Base-by-base conservation (phyloP, 1,140 invertebrate genomes). In the Drosophila eugracilis region DNA sequence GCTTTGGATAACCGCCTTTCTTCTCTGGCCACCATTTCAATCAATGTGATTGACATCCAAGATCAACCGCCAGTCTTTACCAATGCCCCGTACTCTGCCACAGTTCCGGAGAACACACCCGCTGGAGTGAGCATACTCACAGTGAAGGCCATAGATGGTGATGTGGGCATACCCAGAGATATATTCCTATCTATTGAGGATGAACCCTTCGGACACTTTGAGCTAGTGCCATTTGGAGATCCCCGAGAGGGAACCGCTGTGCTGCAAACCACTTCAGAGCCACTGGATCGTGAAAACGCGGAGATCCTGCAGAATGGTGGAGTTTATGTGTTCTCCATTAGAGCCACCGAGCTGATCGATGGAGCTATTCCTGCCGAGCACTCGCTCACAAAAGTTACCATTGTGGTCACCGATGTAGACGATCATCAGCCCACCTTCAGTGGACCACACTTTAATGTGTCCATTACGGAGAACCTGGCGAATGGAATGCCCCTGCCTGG, bases 321-420 rank as follows among this genome's bases (percentile, higher is more conserved):
- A 0, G 94, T 96, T 39, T 97, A 97, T 80, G 94, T 93, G 5
- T 96, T 97, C 75, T 93, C 93, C 58, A 92, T 97, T 15, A 74
- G 94, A 92, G 95, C 95, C 0, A 96, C 95, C 3, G 96, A 96
- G 91, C 73, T 96, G 5, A 95, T 96, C 34, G 94, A 96, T 74
- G 94, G 95, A 17, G 94, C 95, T 78, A 93, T 94, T 22, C 94
- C 94, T 4, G 94, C 94, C 0, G 95, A 96, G 69, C 93, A 93
- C 2, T 93, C 94, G 0, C 92, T 93, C 0, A 95, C 95, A 0
- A 93, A 94, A 9, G 92, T 97, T 0, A 96, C 95, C 0, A 94
- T 98, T 22, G 95, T 97, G 1, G 94, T 98, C 5, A 95, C 95
- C 0, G 97, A 98, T 85, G 94, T 95, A 0, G 97, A 98, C 78